Conservation (phyloP, 2,888 invertebrate genomes). For the Crocallis elinguaria region DNA sequence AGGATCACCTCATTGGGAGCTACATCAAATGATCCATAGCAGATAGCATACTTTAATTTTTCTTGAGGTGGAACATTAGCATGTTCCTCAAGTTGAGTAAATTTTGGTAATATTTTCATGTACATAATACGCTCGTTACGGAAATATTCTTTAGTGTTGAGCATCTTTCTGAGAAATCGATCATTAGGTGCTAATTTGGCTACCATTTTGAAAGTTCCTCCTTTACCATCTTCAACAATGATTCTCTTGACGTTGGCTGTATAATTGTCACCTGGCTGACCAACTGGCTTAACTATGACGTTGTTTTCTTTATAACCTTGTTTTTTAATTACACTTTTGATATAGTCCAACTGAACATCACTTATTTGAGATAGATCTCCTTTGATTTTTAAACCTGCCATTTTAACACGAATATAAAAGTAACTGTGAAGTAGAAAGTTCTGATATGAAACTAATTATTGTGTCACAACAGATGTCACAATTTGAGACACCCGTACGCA, state of each 20-base stretch:
- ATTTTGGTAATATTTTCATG: slow-evolving; percentile 46
- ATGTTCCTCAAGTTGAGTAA: slow-evolving; percentile 40
- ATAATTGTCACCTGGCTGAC: slow-evolving; percentile 46
- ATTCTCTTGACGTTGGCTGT: slow-evolving; percentile 43
- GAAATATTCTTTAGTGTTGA: slow-evolving; percentile 35
- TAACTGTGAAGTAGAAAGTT: too few relatives aligned
- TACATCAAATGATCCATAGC: slow-evolving; percentile 48
- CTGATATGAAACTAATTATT: too few relatives aligned
- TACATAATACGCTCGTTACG: slow-evolving; percentile 53
- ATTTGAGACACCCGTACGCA: too few relatives aligned
- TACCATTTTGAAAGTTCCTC: slow-evolving; percentile 45
- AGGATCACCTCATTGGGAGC: slow-evolving; percentile 51
- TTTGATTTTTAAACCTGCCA: slow-evolving; percentile 28
- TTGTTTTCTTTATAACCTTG: slow-evolving; percentile 27
- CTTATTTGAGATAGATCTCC: slow-evolving; percentile 32
- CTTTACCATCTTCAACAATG: slow-evolving; percentile 34
- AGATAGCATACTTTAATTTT: slow-evolving; percentile 44
- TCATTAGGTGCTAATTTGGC: slow-evolving; percentile 48
- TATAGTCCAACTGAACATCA: slow-evolving; percentile 29
- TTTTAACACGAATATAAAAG: too few relatives aligned
- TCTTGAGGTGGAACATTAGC: slow-evolving; percentile 43
- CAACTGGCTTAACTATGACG: slow-evolving; percentile 33
- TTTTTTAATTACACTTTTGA: slow-evolving; percentile 27
- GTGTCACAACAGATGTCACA: too few relatives aligned
- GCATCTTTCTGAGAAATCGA: slow-evolving; percentile 29